Evolutionary conservation across 2,888 invertebrate species (phyloP).

Genomic region (Epinotia demarniana): DNA sequence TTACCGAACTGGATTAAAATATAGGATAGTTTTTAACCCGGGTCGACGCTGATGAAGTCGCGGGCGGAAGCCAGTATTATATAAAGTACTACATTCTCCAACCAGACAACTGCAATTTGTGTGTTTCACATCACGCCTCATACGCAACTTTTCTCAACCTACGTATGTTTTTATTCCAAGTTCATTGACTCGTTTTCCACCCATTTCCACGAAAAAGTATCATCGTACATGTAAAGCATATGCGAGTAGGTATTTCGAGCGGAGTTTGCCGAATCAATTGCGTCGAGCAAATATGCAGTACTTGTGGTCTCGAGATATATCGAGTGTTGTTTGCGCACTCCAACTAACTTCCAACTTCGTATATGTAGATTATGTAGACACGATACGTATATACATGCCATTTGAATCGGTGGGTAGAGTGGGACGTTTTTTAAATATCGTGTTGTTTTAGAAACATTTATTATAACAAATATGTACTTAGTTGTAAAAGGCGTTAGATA

Average conservation of each 20-base stretch:
- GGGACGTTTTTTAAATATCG: neutral
- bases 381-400: too few relatives aligned
- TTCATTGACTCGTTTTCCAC: conserved; percentile 38
- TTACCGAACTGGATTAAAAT: too few relatives aligned
- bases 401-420: neutral
- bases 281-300: conserved; percentile 53
- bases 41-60: too few relatives aligned
- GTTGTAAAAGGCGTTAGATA: too few relatives aligned
- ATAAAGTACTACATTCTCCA: neutral
- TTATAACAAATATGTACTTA: too few relatives aligned
- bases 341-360: conserved; percentile 27
- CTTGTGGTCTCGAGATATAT: conserved; percentile 55
- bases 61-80: neutral
- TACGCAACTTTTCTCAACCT: conserved; percentile 24
- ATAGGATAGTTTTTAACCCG: too few relatives aligned
- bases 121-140: conserved; percentile 5
- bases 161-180: conserved; percentile 27
- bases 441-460: neutral
- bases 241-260: conserved; percentile 50
- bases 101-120: conserved; percentile 7
- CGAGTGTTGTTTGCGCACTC: conserved; percentile 41
- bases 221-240: conserved; percentile 42
- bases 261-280: conserved; percentile 59
- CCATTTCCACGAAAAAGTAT: conserved; percentile 36
- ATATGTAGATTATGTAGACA: neutral